A percentile compares a stretch with the other conserved stretches of the same genome.
Evolutionary conservation across 2,113 vertebrate genomes (phyloP).

Genomic region (Protobothrops mucrosquamatus): DNA sequence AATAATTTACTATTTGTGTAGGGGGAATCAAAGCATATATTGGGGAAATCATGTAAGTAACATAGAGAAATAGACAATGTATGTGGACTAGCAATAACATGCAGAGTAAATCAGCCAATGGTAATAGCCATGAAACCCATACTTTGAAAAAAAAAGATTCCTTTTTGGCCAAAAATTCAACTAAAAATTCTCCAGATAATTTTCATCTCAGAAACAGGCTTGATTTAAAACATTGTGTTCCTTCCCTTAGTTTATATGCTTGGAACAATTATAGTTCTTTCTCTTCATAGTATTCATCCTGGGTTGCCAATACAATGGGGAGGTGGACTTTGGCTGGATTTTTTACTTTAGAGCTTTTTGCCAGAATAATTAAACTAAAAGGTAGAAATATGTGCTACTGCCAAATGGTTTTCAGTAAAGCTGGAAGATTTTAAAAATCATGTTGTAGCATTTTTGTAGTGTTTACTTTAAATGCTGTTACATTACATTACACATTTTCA

Average conservation of each 20-base stretch:
- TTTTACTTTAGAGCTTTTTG: not conserved
- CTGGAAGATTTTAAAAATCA: not conserved
- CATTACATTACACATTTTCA: not conserved
- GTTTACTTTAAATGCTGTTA: not conserved
- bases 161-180: not conserved
- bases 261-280: not conserved
- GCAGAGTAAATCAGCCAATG: not conserved
- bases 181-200: not conserved
- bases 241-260: not conserved
- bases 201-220: not conserved
- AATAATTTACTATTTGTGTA: not conserved
- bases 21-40: not conserved
- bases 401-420: not conserved
- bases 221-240: not conserved
- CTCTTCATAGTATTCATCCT: not conserved
- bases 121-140: not conserved
- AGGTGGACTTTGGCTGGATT: not conserved
- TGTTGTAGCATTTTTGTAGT: not conserved
- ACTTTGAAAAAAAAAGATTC: not conserved
- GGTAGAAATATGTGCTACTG: not conserved
- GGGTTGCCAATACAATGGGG: not conserved
- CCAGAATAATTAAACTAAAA: constrained; percentile 2
- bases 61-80: not conserved
- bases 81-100: not conserved
- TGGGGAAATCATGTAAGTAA: not conserved